Base-by-base conservation (phyloP, 2,888 invertebrate species). In the Catocala nupta region DNA sequence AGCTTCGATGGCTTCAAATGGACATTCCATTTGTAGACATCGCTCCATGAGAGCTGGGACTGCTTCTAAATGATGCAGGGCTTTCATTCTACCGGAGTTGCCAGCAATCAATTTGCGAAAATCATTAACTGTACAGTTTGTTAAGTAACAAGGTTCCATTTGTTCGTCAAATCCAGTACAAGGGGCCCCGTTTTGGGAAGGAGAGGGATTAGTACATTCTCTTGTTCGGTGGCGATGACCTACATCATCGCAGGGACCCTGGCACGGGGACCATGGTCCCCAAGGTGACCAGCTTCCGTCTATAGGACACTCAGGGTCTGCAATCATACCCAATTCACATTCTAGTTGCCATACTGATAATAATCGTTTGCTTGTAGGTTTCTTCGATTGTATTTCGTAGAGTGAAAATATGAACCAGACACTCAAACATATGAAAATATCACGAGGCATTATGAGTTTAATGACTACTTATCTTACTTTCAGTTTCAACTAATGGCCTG, bases 251-350 rank as follows among this genome's bases (percentile, higher is more conserved):
- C 95, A 95, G n/a, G 84, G 72, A 7, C 95, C 95, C 10, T 77
- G 83, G 66, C 95, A 95, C 0, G 76, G 54, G 0, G 90, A 88
- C 95, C 95, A 95, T 0, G 87, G 61, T 7, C 84, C 82, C 95
- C 95, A 95, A 0, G 90, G 68, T 0, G 91, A 85, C 95, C 95
- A 95, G 11, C 91, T 90, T 11, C 95, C 95, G 57, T 95, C 93
- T 5, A 92, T 81, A 0, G 95, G 94, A 61, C 92, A 94, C 0
- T 91, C 89, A 0, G 82, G 60, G 63, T 93, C 93, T 5, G 80
- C 63, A 45, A 90, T 85, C 2, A 92, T 78, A 1, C 92, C 93
- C 45, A 94, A 70, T 49, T 91, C 90, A 75, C 94, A 94, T 82
- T 93, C 92, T 5, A 92, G 72, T 11, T 88, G 86, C 93, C 93